These are phyloP conservation scores for Hypomecis punctinalis DNA, from an alignment of 2,888 invertebrate genomes.

Conservation along the genomic window DNA sequence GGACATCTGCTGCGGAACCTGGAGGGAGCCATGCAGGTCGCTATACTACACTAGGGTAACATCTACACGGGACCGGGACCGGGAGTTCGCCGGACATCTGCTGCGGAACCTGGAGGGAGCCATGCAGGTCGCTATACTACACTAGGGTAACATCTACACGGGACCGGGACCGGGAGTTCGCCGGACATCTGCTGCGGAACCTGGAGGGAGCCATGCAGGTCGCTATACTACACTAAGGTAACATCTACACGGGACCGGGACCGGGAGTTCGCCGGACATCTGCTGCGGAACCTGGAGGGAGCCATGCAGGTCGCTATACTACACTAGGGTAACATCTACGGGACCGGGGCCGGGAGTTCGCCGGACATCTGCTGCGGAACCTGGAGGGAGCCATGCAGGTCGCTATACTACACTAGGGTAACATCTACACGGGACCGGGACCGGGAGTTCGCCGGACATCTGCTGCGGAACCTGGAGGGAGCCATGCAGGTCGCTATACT, in stretches of 20 bases:
- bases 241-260: neutral
- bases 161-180: slow-evolving; percentile 90
- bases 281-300: slow-evolving; percentile 85
- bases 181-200: slow-evolving; percentile 94
- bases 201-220: slow-evolving; percentile 5
- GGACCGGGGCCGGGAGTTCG: slow-evolving; percentile 97
- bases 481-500: neutral
- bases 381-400: slow-evolving; percentile 90
- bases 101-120: slow-evolving; percentile 78
- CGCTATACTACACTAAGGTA: neutral
- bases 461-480: slow-evolving; percentile 83
- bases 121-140: neutral
- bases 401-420: too few relatives aligned
- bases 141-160: neutral
- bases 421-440: neutral
- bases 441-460: slow-evolving; percentile 93
- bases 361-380: slow-evolving; percentile 96
- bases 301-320: slow-evolving; percentile 2
- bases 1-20: slow-evolving; percentile 92
- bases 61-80: slow-evolving; percentile 51
- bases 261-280: slow-evolving; percentile 97
- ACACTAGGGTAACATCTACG: too few relatives aligned
- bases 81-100: slow-evolving; percentile 98
- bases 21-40: slow-evolving; percentile 1
- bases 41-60: neutral